These are phyloP conservation scores for Theretra japonica DNA, from an alignment of 2,888 invertebrate genomes.

Conservation along the genomic window DNA sequence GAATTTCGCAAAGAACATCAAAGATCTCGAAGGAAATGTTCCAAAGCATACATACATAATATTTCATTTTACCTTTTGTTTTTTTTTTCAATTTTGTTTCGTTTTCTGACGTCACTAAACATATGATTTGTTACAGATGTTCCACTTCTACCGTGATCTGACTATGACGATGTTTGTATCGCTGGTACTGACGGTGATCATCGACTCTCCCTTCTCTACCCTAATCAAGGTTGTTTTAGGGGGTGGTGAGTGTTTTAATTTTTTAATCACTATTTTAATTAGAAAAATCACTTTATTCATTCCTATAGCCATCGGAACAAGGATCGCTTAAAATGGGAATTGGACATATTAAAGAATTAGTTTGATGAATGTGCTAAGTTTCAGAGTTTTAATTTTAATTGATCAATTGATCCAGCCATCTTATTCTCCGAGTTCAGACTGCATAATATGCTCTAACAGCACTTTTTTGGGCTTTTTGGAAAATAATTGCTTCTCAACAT, in stretches of 20 bases:
- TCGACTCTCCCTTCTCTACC: constrained; percentile 65
- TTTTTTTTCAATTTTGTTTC: background rate
- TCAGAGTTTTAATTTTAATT: too few species aligned
- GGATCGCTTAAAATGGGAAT: too few species aligned
- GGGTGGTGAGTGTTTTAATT: constrained; percentile 49
- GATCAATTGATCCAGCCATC: too few species aligned
- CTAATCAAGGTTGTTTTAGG: constrained; percentile 61
- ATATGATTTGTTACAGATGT: constrained; percentile 53
- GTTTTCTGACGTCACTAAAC: background rate
- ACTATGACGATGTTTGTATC: constrained; percentile 55
- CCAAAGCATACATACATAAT: background rate
- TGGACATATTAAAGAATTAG: too few species aligned
- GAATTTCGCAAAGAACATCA: too few species aligned
- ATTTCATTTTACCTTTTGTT: background rate
- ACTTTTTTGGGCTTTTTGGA: too few species aligned
- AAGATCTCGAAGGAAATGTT: too few species aligned
- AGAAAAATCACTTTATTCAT: background rate
- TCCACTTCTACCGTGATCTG: constrained; percentile 56
- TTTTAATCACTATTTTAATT: background rate
- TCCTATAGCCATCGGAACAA: too few species aligned
- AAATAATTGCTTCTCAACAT: too few species aligned
- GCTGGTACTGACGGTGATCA: constrained; percentile 56
- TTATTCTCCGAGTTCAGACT: too few species aligned
- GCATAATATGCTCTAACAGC: too few species aligned
- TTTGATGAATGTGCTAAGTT: too few species aligned